Conservation (phyloP, 2,888 invertebrate genomes). For the Epistrophe grossulariae region DNA sequence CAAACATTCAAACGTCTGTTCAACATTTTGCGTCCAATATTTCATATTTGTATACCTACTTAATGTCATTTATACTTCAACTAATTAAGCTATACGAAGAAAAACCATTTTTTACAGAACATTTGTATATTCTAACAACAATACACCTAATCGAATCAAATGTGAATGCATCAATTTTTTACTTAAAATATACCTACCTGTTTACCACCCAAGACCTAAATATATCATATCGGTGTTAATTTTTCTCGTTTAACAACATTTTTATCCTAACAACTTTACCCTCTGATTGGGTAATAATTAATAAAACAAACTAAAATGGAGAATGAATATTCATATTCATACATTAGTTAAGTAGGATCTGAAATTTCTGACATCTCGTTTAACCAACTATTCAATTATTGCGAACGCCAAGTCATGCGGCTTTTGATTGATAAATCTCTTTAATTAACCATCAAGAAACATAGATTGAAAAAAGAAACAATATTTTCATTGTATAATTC, state of each 20-base stretch:
- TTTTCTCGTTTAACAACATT: conserved; percentile 43
- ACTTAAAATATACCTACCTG: not conserved
- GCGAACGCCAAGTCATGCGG: conserved; percentile 25
- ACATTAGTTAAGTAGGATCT: conserved; percentile 61
- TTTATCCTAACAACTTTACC: conserved; percentile 37
- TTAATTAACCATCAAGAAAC: conserved; percentile 61
- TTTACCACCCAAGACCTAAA: conserved; percentile 47
- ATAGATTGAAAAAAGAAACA: conserved; percentile 10
- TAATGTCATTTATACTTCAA: too few species aligned
- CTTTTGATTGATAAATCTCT: conserved; percentile 67
- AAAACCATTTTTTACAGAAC: too few species aligned
- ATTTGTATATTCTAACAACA: too few species aligned
- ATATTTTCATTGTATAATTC: not conserved
- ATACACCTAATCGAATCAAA: not conserved
- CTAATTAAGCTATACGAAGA: too few species aligned
- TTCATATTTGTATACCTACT: too few species aligned
- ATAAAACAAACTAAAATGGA: conserved; percentile 5
- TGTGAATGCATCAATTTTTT: not conserved
- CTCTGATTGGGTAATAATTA: conserved; percentile 37
- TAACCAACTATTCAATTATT: conserved; percentile 62
- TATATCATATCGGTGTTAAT: conserved; percentile 64
- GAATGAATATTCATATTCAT: conserved; percentile 6
- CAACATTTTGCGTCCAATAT: too few species aligned
- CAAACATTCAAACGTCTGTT: too few species aligned
- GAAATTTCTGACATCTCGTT: conserved; percentile 66